Base-by-base conservation (phyloP, 2,888 invertebrate species). In the Abrostola triplasia region DNA sequence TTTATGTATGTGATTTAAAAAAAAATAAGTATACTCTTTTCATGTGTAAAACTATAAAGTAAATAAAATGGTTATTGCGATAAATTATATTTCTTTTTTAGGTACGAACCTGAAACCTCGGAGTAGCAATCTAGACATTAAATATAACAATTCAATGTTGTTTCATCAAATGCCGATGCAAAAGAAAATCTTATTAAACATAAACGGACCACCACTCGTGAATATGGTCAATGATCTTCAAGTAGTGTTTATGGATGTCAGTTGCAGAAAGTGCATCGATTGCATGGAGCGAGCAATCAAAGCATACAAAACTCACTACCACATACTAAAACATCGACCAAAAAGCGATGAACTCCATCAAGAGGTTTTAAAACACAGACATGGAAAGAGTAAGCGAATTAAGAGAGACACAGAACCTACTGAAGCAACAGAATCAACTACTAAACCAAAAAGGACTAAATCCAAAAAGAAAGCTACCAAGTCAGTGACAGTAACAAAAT, bases 201-300 rank as follows among this genome's bases (percentile, higher is more conserved):
- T 80, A 4, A 85, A 84, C 44, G 72, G 66, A 36, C 80, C 79
- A 41, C 70, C 76, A 1, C 61, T 81, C 4, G 60, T 76, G 0
- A 82, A 59, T 36, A 76, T 75, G 53, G 60, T 76, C 2, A 85
- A 49, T 50, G 79, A 87, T 11, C 40, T 88, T 37, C 82, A 87
- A 68, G 59, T 77, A 0, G 78, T 88, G 11, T 88, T 86, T 47
- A 76, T 68, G 60, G 86, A 89, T 13, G 7, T 71, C 0, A 42
- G n/a, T 4, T 92, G 92, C 62, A 81, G 64, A 37, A 67, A 77
- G 35, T 92, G 92, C 62, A 58, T 79, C 0, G 47, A 56, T 36
- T 92, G 92, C 60, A 91, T 92, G 87, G 85, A 88, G 64, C 75
- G 78, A 67, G 86, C 86, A 9, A 76, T 90, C 2, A 85, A 80